Evolutionary conservation across 2,797 vertebrate genomes (phyloP), one percentile per base, ranked within the genome.

Genomic region (Pogoniulus pusillus): DNA sequence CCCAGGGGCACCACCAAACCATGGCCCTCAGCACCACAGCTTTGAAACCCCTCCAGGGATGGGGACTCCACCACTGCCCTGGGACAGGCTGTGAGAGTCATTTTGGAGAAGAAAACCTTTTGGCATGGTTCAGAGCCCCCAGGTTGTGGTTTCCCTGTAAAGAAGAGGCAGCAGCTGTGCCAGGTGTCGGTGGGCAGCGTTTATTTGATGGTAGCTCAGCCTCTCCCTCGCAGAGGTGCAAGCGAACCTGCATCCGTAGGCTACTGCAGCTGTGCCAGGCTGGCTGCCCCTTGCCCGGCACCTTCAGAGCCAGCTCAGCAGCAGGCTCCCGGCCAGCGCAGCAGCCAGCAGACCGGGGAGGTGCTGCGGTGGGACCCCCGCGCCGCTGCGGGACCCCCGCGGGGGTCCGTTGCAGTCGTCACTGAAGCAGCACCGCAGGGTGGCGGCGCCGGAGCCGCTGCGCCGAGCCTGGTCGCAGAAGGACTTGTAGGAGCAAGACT

Each of bases 401-500:
- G 96, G 93, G 4, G 98, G 97, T 19, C 98, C 98, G 11, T 98
- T 98, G 75, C 98, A 98, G 96, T 98, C 97, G 16, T 98, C 98
- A 0, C 94, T 96, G 78, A 97, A 98, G 92, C 98, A 99, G 85
- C 98, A 98, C 35, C 96, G 97, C 96, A 98, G 96, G 77, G 97
- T 98, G 91, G 98, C 96, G 37, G 96, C 98, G 0, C 92, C 82
- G 24, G 95, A 95, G 69, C 85, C 95, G 49, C 95, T 93, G 19
- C 96, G 93, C 2, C 97, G 96, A 4, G 97, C 98, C 89, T 98
- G 98, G 47, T 98, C 98, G 12, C 98, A 98, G 97, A 98, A 99
- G 23, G 97, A 97, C 94, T 98, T 98, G 96, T 98, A 98, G 27
- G 98, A 96, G 92, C 98, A 98, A 3, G 98, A 98, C 75, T 98